Conservation (phyloP, 2,113 vertebrate species). For the Scophthalmus maximus region DNA sequence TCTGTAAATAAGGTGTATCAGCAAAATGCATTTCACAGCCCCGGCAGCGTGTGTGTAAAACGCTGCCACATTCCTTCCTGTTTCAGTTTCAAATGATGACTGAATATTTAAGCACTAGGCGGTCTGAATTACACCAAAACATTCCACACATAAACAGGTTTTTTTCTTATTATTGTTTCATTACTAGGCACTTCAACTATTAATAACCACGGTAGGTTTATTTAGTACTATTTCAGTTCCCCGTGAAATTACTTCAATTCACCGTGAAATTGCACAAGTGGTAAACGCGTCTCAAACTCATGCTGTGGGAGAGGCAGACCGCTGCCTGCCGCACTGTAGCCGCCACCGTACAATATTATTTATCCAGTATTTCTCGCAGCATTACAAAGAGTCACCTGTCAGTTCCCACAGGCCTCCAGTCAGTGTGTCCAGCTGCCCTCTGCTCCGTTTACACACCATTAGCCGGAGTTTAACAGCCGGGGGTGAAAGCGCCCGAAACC, state of each 20-base stretch:
- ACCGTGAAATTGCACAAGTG: constrained; percentile 35
- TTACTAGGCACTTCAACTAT: background rate
- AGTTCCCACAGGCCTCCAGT: constrained; percentile 65
- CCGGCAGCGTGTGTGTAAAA: constrained; percentile 5
- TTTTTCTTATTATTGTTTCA: background rate
- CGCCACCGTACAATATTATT: constrained; percentile 16
- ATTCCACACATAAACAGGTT: background rate
- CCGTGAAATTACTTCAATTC: constrained; percentile 34
- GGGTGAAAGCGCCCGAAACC: constrained; percentile 40
- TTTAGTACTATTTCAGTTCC: constrained; percentile 2
- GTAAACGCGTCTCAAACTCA: constrained; percentile 19
- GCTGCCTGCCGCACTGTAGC: constrained; percentile 5
- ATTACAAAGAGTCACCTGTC: constrained; percentile 78
- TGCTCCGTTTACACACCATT: constrained; percentile 70
- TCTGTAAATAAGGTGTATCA: constrained; percentile 60
- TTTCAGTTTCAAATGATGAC: constrained; percentile 23
- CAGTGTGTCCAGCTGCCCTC: constrained; percentile 79
- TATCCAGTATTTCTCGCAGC: constrained; percentile 35
- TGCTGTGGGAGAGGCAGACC: background rate
- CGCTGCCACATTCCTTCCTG: constrained; percentile 13
- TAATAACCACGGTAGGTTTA: constrained; percentile 3
- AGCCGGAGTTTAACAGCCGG: constrained; percentile 66
- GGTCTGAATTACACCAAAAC: constrained; percentile 1
- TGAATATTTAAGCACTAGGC: constrained; percentile 6
- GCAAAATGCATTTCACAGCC: constrained; percentile 46